Percentiles rank a stretch among this genome's conserved stretches.
Evolutionary conservation across 1,140 invertebrate genomes (phyloP).

Genomic region (Lepidurus arcticus): DNA sequence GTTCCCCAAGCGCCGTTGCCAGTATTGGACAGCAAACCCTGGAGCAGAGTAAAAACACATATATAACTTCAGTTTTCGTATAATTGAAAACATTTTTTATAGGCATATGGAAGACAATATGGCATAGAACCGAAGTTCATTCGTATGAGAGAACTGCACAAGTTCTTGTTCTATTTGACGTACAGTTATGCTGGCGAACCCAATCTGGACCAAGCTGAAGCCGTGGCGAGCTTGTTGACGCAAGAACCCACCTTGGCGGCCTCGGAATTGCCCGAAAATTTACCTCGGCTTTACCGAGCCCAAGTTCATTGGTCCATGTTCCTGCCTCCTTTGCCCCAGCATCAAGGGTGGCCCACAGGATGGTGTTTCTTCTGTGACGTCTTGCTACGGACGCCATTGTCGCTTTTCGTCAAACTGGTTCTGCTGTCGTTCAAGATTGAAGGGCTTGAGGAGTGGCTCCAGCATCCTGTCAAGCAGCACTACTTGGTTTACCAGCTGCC

Average conservation of each 20-base stretch:
- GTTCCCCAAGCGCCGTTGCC: conserved; percentile 1
- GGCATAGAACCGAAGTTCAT: conserved; percentile 62
- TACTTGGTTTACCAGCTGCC: conserved; percentile 57
- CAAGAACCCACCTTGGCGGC: conserved; percentile 43
- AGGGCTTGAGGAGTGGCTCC: conserved; percentile 55
- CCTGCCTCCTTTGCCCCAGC: conserved; percentile 57
- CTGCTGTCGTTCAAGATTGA: conserved; percentile 54
- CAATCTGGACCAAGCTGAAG: conserved; percentile 43
- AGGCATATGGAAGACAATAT: conserved; percentile 44
- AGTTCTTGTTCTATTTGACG: conserved; percentile 62
- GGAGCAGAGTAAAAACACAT: not conserved
- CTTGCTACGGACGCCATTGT: conserved; percentile 63
- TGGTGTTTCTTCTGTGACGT: conserved; percentile 70
- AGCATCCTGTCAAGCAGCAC: conserved; percentile 62
- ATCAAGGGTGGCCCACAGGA: conserved; percentile 56
- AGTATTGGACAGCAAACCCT: not conserved
- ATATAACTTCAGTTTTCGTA: too few species aligned
- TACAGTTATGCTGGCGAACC: conserved; percentile 52
- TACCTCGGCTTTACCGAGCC: conserved; percentile 49
- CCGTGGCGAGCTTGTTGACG: conserved; percentile 45
- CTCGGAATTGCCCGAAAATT: conserved; percentile 46
- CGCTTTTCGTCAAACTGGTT: conserved; percentile 62
- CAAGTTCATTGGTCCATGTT: conserved; percentile 67
- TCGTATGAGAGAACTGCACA: conserved; percentile 59
- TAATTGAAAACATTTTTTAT: not conserved